Evolutionary conservation across 2,113 vertebrate species (phyloP).

Genomic region (Pollimyrus isidori): DNA sequence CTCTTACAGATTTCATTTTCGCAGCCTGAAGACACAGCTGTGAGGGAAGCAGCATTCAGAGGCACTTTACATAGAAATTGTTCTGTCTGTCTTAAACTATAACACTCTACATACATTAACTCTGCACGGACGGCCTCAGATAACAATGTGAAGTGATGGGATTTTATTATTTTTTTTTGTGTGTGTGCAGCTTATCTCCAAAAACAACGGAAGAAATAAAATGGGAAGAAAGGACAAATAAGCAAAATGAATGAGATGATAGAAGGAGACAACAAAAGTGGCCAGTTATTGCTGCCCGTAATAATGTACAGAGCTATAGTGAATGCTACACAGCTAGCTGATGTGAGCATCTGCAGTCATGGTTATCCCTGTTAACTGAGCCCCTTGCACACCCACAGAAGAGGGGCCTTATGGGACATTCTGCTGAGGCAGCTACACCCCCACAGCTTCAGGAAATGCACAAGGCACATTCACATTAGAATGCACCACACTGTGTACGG

Average conservation of each 20-base stretch:
- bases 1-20: background rate
- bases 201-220: background rate
- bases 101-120: constrained; percentile 17
- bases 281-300: background rate
- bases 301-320: background rate
- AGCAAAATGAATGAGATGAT: background rate
- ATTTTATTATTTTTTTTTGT: background rate
- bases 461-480: background rate
- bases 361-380: background rate
- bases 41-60: background rate
- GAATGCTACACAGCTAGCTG: background rate
- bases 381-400: background rate
- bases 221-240: background rate
- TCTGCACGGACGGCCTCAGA: background rate
- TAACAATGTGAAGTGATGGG: background rate
- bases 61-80: constrained; percentile 10
- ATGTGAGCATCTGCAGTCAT: background rate
- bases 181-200: background rate
- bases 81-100: constrained; percentile 14
- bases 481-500: background rate
- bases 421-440: background rate
- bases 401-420: background rate
- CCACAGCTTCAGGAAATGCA: background rate
- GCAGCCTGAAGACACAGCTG: background rate
- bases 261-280: background rate